A percentile compares a stretch with the other conserved stretches of the same genome.
Evolutionary conservation across 2,888 invertebrate genomes (phyloP).

Genomic region (Hirtodrosophila histrioides): DNA sequence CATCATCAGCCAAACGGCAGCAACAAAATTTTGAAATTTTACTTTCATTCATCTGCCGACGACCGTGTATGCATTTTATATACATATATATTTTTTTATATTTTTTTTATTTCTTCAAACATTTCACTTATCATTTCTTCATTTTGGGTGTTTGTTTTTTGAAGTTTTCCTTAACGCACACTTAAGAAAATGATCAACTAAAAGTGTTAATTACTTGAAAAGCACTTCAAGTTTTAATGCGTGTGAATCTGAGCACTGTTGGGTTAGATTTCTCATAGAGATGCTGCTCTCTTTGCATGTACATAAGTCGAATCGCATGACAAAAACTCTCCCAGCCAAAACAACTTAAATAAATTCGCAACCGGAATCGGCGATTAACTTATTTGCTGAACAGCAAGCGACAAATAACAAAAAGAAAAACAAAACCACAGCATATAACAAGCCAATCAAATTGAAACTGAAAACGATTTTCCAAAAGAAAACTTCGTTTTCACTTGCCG

Average conservation of each 20-base stretch:
- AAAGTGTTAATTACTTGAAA: conserved; percentile 25
- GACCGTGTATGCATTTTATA: conserved; percentile 22
- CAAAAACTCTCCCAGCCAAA: conserved; percentile 3
- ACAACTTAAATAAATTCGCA: conserved; percentile 38
- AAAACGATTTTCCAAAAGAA: conserved; percentile 54
- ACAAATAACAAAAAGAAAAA: conserved; percentile 20
- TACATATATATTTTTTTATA: conserved; percentile 12
- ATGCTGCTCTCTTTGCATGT: conserved; percentile 24
- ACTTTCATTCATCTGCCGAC: conserved; percentile 68
- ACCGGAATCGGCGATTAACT: conserved; percentile 66
- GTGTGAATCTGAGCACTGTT: conserved; percentile 15
- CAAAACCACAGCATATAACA: conserved; percentile 23
- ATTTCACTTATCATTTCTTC: conserved; percentile 16
- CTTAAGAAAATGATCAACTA: conserved; percentile 12
- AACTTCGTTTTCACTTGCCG: conserved; percentile 61
- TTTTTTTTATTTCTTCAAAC: conserved; percentile 35
- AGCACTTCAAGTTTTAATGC: conserved; percentile 16
- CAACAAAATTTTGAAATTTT: conserved; percentile 61
- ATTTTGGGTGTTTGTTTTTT: conserved; percentile 14
- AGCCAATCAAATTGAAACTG: conserved; percentile 50
- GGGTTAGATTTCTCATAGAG: conserved; percentile 8
- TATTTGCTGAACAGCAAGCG: conserved; percentile 46
- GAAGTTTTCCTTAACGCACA: conserved; percentile 10
- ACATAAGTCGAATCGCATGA: conserved; percentile 9
- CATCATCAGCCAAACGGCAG: conserved; percentile 52